Evolutionary conservation across 1,140 invertebrate genomes (phyloP).

Genomic region (Chlorops oryzae): DNA sequence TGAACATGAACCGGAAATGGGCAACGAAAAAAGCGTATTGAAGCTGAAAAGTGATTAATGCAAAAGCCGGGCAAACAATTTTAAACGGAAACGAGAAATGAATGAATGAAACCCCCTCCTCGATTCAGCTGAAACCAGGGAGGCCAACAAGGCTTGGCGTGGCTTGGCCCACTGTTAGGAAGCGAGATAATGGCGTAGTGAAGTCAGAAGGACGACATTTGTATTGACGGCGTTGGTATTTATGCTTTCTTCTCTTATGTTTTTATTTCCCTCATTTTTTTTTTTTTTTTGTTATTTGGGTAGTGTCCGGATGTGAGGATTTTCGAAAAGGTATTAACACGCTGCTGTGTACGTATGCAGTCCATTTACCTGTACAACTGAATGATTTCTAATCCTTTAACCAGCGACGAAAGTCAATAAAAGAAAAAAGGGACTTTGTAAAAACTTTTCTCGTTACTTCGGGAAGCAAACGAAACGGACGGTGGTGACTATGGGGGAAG

Average conservation of each 20-base stretch:
- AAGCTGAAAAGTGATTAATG: conserved; percentile 40
- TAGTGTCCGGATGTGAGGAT: neutral
- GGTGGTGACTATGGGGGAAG: too few relatives aligned
- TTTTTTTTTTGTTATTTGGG: too few relatives aligned
- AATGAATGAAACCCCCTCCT: neutral
- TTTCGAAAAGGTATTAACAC: neutral
- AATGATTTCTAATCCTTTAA: conserved; percentile 39
- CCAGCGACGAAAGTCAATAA: too few relatives aligned
- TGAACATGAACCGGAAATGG: neutral
- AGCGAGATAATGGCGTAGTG: too few relatives aligned
- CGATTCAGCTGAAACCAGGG: conserved; percentile 1
- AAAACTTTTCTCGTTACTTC: too few relatives aligned
- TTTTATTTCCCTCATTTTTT: too few relatives aligned
- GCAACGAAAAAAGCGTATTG: neutral
- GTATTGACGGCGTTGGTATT: too few relatives aligned
- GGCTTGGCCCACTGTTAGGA: too few relatives aligned
- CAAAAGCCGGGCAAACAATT: conserved; percentile 8
- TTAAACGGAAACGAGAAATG: conserved; percentile 2
- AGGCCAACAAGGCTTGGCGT: neutral
- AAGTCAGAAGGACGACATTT: too few relatives aligned
- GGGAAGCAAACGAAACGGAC: too few relatives aligned
- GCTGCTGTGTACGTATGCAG: conserved; percentile 30
- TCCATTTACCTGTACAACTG: conserved; percentile 48
- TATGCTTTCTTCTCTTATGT: too few relatives aligned
- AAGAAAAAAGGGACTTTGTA: too few relatives aligned